Evolutionary conservation across 2,888 invertebrate genomes (phyloP), one percentile per base, ranked within the genome.

Genomic region (Ephialtes manifestator): DNA sequence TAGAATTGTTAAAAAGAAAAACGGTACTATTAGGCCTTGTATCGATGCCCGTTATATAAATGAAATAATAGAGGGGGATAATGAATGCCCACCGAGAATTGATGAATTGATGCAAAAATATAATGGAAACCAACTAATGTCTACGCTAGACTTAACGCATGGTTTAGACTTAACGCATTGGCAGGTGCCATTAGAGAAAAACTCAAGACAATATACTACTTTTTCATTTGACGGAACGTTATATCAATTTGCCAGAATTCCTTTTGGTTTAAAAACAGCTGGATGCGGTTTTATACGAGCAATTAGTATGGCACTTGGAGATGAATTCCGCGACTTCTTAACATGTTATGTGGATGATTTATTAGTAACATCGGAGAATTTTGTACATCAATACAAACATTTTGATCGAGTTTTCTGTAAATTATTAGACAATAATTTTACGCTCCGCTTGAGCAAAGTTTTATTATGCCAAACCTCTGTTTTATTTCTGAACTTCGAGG

Each of bases 21-120:
- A 92, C 75, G 90, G 90, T 0, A 76, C 85, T 10, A 84, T 92
- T 4, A 67, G 92, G 35, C 85, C 91, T n/a, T 91, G 91, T 85
- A 72, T 92, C 11, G 92, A 92, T 81, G 93, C 92, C 0, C 72
- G 92, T 13, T 76, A 81, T 72, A 58, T 92, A 28, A 92, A 93
- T 83, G 83, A 83, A 4, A 35, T 84, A 35, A 91, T 93, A 75
- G 83, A 88, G 20, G 83, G 87, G 0, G 92, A 92, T 71, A 87
- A 89, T 39, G 92, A 92, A 68, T 77, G 86, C 28, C 82, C 87
- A 20, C 88, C 88, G 0, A 11, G 83, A 0, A 86, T 87, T 15
- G 79, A 58, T 8, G 90, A 90, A 46, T 71, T 90, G 1, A 63
- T 90, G 53, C 88, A 90, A 48, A 74, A 77, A 60, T 87, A 89